Percentiles rank a stretch among this genome's conserved stretches.
These are phyloP conservation scores for Parauchenoglanis punctatus DNA, from an alignment of 2,797 vertebrate species.

Conservation along the genomic window DNA sequence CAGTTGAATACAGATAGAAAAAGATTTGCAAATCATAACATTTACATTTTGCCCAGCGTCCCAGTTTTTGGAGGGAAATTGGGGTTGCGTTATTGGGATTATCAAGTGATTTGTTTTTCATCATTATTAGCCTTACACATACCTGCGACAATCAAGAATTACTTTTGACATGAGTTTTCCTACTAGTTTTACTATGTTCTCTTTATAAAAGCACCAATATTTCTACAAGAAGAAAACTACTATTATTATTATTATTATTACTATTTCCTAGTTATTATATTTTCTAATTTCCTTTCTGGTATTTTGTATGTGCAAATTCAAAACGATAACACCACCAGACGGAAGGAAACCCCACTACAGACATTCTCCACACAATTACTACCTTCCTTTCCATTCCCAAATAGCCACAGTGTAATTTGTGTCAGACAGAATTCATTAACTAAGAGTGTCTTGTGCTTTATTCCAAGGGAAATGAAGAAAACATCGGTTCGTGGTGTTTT, in stretches of 20 bases:
- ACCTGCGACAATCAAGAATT: neutral
- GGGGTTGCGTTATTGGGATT: too few species aligned
- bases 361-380: neutral
- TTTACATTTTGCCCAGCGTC: too few species aligned
- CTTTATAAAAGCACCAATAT: neutral
- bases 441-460: neutral
- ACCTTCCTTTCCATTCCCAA: neutral
- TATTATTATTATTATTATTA: neutral
- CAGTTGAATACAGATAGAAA: too few species aligned
- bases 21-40: too few species aligned
- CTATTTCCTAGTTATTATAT: neutral
- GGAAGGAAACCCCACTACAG: neutral
- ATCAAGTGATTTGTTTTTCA: too few species aligned
- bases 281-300: neutral
- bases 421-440: constrained; percentile 10
- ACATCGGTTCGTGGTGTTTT: constrained; percentile 18
- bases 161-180: neutral
- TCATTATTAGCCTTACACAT: neutral
- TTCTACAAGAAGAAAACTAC: neutral
- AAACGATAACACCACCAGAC: neutral
- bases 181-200: neutral
- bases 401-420: neutral
- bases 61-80: too few species aligned
- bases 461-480: constrained; percentile 19
- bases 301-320: neutral